A percentile compares a stretch with the other conserved stretches of the same genome.
phyloP scores from a whole-genome alignment of 2,888 invertebrate genomes.

The Dione vanillae region DNA sequence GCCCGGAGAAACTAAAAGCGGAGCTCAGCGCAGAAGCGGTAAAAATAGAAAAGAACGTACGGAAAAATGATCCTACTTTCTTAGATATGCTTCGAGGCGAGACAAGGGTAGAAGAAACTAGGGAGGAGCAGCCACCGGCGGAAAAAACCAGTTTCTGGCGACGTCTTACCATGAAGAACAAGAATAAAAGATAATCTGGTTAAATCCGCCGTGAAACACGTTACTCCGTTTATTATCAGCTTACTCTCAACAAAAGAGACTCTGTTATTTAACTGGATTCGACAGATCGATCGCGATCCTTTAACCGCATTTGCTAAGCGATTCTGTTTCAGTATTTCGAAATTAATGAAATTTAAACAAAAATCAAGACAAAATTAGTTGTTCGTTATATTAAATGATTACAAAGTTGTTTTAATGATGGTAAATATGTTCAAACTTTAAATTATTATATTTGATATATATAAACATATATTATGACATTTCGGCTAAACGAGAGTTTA shows the following conservation, averaged over 20 bases:
- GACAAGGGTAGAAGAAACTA: constrained; percentile 74
- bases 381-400: constrained; percentile 8
- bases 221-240: constrained; percentile 56
- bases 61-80: constrained; percentile 85
- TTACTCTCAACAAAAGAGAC: constrained; percentile 2
- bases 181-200: constrained; percentile 85
- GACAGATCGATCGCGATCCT: constrained; percentile 1
- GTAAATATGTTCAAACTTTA: too few species aligned
- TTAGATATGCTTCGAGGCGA: constrained; percentile 87
- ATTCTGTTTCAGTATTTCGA: neutral
- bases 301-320: neutral
- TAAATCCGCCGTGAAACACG: constrained; percentile 50
- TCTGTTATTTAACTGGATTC: constrained; percentile 7
- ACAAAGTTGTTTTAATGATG: constrained; percentile 1
- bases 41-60: constrained; percentile 84
- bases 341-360: constrained; percentile 16
- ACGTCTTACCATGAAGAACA: constrained; percentile 88
- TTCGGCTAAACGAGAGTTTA: too few species aligned
- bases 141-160: constrained; percentile 88
- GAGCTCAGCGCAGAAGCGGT: constrained; percentile 87
- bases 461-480: too few species aligned
- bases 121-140: constrained; percentile 77
- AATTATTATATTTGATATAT: neutral
- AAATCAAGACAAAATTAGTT: neutral
- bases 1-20: constrained; percentile 87